Evolutionary conservation across 2,888 invertebrate genomes (phyloP), one percentile per base, ranked within the genome.

Genomic region (Stenichneumon culpator): DNA sequence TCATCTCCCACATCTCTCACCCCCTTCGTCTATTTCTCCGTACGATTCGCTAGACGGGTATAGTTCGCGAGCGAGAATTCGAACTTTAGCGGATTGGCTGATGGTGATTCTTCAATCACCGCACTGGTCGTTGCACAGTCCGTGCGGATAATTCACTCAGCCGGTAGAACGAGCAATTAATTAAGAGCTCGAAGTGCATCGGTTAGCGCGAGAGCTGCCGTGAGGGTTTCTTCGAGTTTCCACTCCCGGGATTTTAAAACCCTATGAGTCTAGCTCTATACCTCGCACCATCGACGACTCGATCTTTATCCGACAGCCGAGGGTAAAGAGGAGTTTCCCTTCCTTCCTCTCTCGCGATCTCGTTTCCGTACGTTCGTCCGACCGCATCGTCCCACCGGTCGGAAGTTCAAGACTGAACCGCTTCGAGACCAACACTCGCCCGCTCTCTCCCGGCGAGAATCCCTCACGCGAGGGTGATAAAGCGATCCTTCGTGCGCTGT

Each of bases 161-260:
- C 75, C 77, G 79, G 70, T 84, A 81, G 87, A 84, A 82, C 83
- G 84, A 77, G 81, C 81, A 86, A 86, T 87, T 87, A 87, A 87
- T 86, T 86, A 86, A 86, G 84, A 86, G 70, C 47, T 84, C 72
- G 57, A 75, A 86, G 84, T 84, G 87, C 86, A 84, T 87, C 79
- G 86, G 86, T 81, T 86, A 80, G 86, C 44, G 57, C 65, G 73
- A 36, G 72, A 57, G 80, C 83, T 52, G 67, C 52, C 36, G 67
- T 65, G 77, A 67, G 52, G 36, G 77, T 77, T 77, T 77, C 77
- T 77, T 77, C 77, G 52, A 65, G 67, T 67, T 77, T 39, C 67
- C 11, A 36, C 52, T 25, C 52, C 28, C 65, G n/a, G 32, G n/a
- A 16, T 63, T 63, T 63, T 11, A 63, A 63, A 28, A 28, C 32